phyloP scores from a whole-genome alignment of 2,797 vertebrate species.

The Crypturellus tataupa region DNA sequence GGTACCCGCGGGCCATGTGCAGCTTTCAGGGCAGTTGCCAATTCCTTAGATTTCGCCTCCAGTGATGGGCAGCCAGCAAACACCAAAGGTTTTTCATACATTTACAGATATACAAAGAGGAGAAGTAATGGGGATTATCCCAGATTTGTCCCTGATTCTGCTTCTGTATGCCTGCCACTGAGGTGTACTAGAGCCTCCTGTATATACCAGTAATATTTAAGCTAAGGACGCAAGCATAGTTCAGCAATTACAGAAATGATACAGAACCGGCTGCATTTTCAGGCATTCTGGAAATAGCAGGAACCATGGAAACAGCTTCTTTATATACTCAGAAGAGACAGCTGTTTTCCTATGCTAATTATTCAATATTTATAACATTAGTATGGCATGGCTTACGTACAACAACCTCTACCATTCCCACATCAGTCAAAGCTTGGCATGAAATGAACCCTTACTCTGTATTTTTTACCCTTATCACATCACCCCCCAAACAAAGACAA shows the following conservation, averaged over 20 bases:
- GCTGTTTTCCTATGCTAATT: background rate
- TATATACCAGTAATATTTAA: background rate
- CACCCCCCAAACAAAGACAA: background rate
- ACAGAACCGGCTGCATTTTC: background rate
- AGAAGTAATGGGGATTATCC: background rate
- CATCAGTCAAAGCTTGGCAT: background rate
- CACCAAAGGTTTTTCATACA: background rate
- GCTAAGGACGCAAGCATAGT: background rate
- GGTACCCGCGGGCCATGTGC: rapidly evolving
- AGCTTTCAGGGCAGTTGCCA: rapidly evolving
- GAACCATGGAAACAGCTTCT: background rate
- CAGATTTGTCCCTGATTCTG: background rate
- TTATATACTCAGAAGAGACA: background rate
- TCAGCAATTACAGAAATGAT: rapidly evolving
- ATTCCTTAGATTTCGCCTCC: background rate
- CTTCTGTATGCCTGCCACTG: background rate
- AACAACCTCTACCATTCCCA: background rate
- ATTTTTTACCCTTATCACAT: background rate
- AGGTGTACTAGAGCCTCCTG: background rate
- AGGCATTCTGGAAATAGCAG: background rate
- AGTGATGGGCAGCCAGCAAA: background rate
- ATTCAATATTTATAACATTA: background rate
- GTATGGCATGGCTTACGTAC: rapidly evolving
- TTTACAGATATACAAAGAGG: background rate
- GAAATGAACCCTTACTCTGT: background rate